Base-by-base conservation (phyloP, 2,797 vertebrate genomes). In the Australoheros facetus region DNA sequence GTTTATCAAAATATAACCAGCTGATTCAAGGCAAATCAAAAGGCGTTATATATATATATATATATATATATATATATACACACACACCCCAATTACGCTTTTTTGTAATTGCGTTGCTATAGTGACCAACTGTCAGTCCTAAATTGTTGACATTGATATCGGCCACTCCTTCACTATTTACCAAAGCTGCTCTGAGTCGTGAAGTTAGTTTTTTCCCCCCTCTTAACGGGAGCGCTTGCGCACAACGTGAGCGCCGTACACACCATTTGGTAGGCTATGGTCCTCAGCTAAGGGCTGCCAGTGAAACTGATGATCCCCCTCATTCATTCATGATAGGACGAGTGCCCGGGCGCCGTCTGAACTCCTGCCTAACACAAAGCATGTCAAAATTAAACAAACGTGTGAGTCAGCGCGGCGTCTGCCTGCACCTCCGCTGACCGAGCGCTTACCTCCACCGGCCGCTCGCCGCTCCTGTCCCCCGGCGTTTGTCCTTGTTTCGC, bases 371-470 rank as follows among this genome's bases (percentile, higher is more conserved):
- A 71, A 62, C 78, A 85, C 86, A 62, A 75, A 72, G 83, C 83
- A 57, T 76, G 76, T 84, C n/a, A 73, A 66, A 59, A 73, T 5
- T 1, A 28, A 56, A 84, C 74, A 37, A 51, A 84, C 73, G 72
- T 56, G 16, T 55, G 45, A 77, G 80, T 73, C 56, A 75, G 84
- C 86, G 81, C 12, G 81, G 56, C 45, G 78, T 11, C 78, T 13
- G 80, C 5, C 19, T 73, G 56, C 85, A 64, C 80, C 64, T 57
- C 16, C 87, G 76, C 76, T 2, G 83, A 19, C 79, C 32, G 88
- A 84, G 83, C 84, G 79, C 95, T 94, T 91, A 95, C 94, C 95
- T 95, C 91, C 85, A 51, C 74, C 83, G 89, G 91, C 85, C 83
- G 90, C 85, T 89, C 84, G 91, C 80, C 88, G 87, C 88, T 91